Percentiles rank a stretch among this genome's conserved stretches.
These are phyloP conservation scores for Tenthredo mesomela DNA, from an alignment of 2,888 invertebrate genomes.

Conservation along the genomic window DNA sequence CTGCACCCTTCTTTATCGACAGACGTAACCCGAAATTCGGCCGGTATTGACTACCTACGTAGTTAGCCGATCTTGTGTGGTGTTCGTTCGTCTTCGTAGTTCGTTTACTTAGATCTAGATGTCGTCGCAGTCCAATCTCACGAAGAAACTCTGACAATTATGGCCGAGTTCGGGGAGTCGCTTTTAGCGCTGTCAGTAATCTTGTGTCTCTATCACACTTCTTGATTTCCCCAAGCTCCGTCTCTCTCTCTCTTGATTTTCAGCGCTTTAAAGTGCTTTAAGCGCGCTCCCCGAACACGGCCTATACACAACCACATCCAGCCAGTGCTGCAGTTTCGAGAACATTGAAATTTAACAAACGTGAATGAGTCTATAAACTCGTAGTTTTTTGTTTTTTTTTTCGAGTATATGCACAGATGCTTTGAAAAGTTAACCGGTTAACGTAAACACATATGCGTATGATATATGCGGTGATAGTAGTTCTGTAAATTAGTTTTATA, in stretches of 20 bases:
- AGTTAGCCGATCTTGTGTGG: neutral
- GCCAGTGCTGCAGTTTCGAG: neutral
- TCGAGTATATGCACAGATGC: neutral
- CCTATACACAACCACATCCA: too few relatives aligned
- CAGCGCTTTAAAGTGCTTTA: too few relatives aligned
- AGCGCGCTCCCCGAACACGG: too few relatives aligned
- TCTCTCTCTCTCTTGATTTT: too few relatives aligned
- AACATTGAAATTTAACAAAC: neutral
- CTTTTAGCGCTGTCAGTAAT: too few relatives aligned
- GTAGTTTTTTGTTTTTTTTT: neutral
- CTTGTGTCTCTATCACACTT: too few relatives aligned
- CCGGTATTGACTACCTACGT: neutral
- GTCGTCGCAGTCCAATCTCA: neutral
- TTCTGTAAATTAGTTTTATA: neutral
- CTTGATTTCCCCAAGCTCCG: too few relatives aligned
- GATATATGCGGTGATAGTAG: neutral
- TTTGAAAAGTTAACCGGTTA: conserved; percentile 33
- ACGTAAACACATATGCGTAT: neutral
- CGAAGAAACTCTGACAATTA: neutral
- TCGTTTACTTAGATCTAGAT: neutral
- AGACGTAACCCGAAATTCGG: neutral
- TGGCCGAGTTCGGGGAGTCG: too few relatives aligned
- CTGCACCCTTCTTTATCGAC: neutral
- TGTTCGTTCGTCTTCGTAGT: neutral
- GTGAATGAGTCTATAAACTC: conserved; percentile 3